Base-by-base conservation (phyloP, 2,888 invertebrate species). In the Caenorhabditis doughertyi region DNA sequence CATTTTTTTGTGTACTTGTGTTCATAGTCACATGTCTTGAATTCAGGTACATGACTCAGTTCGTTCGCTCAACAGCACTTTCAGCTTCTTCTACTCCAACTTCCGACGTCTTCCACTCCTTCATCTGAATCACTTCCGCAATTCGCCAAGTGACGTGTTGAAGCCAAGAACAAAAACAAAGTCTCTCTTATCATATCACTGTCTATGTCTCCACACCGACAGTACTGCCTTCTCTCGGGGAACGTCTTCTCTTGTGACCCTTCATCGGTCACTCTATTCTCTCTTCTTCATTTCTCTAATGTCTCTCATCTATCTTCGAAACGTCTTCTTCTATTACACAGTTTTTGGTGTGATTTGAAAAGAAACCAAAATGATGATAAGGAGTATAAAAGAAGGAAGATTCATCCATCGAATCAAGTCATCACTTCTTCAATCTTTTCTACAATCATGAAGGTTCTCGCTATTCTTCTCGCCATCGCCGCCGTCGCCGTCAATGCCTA, bases 71-170 rank as follows among this genome's bases (percentile, higher is more conserved):
- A 74, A 74, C 18, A 62, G 21, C 49, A 39, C 32, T 60, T 51
- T 51, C 68, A 55, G 67, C 68, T 77, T 60, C 27, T 53, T 42
- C 29, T 4, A 23, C 13, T 13, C 2, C 67, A 25, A 53, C 51
- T 60, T 62, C 56, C 56, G 56, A 32, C n/a, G n/a, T n/a, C n/a
- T n/a, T n/a, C n/a, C n/a, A n/a, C n/a, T n/a, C n/a, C 39, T 23
- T 23, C 53, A 60, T 77, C 60, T 62, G 77, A 77, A 27, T 77
- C 77, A 77, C 62, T 77, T 77, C 77, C 77, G 76, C 76, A 56
- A 49, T 76, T 77, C 53, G 77, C 23, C 68, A 62, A 77, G 68
- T 77, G 77, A 77, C 77, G 77, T 62, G 60, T 16, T 5, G 58
- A 76, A 51, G 65, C 27, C 47, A 73, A 72, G 51, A 53, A 68